Conservation (phyloP, 2,888 invertebrate genomes). For the Platynereis dumerilii region DNA sequence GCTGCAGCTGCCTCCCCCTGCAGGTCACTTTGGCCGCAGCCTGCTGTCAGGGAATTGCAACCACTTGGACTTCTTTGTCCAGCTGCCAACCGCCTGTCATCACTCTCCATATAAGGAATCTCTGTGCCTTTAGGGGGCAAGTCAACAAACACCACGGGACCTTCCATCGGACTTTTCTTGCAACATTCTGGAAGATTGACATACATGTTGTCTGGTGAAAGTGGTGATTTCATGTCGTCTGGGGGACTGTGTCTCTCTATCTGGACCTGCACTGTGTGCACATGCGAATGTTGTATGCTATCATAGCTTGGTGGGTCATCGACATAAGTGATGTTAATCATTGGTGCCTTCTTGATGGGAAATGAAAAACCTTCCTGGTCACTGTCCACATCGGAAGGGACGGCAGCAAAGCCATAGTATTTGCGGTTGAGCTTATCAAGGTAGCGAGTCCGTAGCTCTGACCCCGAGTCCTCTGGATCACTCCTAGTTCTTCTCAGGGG, state of each 20-base stretch:
- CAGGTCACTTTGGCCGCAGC: no score
- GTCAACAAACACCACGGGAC: constrained; percentile 16
- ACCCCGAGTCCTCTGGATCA: constrained; percentile 10
- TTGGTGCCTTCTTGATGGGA: constrained; percentile 11
- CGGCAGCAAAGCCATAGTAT: constrained; percentile 12
- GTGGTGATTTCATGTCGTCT: background rate
- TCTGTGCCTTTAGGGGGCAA: constrained; percentile 14
- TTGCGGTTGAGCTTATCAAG: constrained; percentile 19
- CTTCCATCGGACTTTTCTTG: background rate
- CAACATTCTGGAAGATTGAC: background rate
- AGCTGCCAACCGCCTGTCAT: no score
- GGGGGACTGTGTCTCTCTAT: background rate
- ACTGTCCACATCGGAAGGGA: constrained; percentile 7
- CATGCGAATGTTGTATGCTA: constrained; percentile 6
- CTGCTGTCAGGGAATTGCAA: no score
- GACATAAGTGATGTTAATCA: constrained; percentile 15
- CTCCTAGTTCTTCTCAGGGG: constrained; percentile 9
- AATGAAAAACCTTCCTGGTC: background rate
- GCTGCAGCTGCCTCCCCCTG: no score
- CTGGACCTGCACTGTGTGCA: constrained; percentile 1
- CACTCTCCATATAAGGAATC: no score
- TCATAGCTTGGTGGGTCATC: constrained; percentile 26
- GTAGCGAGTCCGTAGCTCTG: constrained; percentile 16
- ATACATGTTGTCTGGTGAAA: no score
- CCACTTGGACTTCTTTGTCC: no score